Conservation (phyloP, 2,113 vertebrate species). For the Sprattus sprattus region DNA sequence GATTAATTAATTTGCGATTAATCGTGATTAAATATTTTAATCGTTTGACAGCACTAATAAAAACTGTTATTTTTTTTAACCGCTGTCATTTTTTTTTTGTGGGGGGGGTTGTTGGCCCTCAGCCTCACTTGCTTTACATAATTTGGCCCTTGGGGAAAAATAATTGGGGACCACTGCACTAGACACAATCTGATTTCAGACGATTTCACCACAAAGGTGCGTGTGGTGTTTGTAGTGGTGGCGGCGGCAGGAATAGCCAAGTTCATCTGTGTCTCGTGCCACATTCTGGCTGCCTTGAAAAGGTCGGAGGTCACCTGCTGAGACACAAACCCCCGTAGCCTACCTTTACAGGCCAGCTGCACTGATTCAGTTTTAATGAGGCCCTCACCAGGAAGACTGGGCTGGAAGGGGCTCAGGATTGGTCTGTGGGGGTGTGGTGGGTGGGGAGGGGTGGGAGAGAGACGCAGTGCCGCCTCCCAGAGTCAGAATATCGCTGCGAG, state of each 20-base stretch:
- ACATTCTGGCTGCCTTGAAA: not conserved
- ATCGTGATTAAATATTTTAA: too few relatives aligned
- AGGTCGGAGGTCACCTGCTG: not conserved
- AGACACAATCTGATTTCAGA: not conserved
- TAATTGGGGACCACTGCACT: too few relatives aligned
- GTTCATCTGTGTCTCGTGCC: not conserved
- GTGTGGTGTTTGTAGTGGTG: not conserved
- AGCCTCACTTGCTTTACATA: too few relatives aligned
- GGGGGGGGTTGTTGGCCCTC: too few relatives aligned
- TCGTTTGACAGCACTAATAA: too few relatives aligned
- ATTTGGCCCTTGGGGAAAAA: too few relatives aligned
- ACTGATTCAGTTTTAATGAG: conserved; percentile 1
- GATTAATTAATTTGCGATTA: too few relatives aligned
- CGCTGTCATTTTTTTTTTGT: too few relatives aligned
- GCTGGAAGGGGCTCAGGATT: not conserved
- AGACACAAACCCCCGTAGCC: not conserved
- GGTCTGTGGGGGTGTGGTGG: not conserved
- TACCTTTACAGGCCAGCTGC: conserved; percentile 8
- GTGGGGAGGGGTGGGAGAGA: not conserved
- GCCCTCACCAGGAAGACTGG: not conserved
- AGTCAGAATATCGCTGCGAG: conserved; percentile 37
- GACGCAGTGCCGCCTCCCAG: conserved; percentile 19
- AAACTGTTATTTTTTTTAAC: too few relatives aligned
- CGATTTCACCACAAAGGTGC: not conserved
- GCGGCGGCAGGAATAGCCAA: not conserved